Percentiles rank a stretch among this genome's conserved stretches.
These are phyloP conservation scores for Ceratina australensis DNA, from an alignment of 1,140 invertebrate genomes.

Conservation along the genomic window DNA sequence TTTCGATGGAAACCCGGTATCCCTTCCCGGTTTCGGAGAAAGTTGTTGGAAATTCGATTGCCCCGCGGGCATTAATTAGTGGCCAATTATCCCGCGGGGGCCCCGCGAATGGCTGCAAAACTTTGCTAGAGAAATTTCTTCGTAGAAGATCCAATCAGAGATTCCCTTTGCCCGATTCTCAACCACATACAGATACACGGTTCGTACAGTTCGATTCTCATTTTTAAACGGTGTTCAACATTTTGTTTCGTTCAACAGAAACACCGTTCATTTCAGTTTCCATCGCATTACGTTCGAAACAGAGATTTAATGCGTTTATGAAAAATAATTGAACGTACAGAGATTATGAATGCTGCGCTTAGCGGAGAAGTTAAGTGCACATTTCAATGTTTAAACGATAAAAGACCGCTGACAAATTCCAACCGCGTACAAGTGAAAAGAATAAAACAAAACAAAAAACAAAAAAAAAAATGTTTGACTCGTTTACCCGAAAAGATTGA, in stretches of 20 bases:
- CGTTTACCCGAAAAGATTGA: neutral
- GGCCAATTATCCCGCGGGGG: conserved; percentile 53
- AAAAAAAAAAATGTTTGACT: no score
- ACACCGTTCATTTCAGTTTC: neutral
- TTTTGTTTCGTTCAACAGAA: neutral
- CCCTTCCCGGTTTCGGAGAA: conserved; percentile 46
- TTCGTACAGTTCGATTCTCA: neutral
- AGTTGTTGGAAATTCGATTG: conserved; percentile 59
- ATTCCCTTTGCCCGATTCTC: conserved; percentile 2
- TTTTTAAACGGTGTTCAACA: neutral
- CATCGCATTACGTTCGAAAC: neutral
- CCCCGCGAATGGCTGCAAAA: conserved; percentile 23
- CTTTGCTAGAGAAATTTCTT: conserved; percentile 48
- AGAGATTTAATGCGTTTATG: neutral
- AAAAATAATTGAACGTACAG: no score
- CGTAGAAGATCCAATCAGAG: conserved; percentile 41
- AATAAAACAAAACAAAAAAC: no score
- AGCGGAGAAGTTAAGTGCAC: no score
- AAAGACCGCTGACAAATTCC: no score
- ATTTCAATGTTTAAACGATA: no score
- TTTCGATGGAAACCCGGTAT: conserved; percentile 25
- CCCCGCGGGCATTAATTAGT: conserved; percentile 54
- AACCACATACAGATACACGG: no score
- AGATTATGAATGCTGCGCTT: no score
- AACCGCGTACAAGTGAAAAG: no score